Base-by-base conservation (phyloP, 2,113 vertebrate genomes). In the Collichthys lucidus region DNA sequence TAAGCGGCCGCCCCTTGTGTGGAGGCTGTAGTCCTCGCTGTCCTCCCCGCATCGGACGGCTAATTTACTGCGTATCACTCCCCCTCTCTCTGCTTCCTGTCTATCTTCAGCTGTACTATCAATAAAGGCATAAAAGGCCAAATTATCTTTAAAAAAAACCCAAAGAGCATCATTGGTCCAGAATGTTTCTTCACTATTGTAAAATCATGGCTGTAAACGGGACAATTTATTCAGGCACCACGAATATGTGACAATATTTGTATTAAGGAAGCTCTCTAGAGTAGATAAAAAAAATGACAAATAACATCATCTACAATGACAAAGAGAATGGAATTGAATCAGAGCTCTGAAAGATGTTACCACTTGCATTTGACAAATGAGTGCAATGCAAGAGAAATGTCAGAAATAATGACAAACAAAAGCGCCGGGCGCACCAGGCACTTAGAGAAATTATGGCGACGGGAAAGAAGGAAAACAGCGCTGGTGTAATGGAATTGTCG, bases 251-350 rank as follows among this genome's bases (percentile, higher is more conserved):
- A 50, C 55, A n/a, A 42, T 31, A 31, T 50, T 68, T 81, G 81
- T 63, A 82, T 89, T 64, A 73, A 68, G 72, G 26, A 66, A 52
- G 60, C 53, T 47, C 73, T 83, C 63, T 69, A 0, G 3, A 22
- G 60, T 22, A 44, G 76, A 87, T 87, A 89, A 73, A 86, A 35
- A n/a, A 61, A 35, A 61, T 84, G 86, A 86, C 74, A 73, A 85
- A 91, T 68, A 66, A 64, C 17, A 68, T 77, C 31, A 83, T 83
- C 50, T 53, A 81, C 77, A 83, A 44, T 50, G 86, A 87, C 81
- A 80, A 79, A 78, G 19, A 44, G 73, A 77, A 65, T 68, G 67
- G 62, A 83, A 84, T 24, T 7, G 83, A 82, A 52, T 62, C 5
- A 15, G 78, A 56, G 46, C 62, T 47, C 19, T 56, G 79, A 75